These are phyloP conservation scores for Colletes gigas DNA, from an alignment of 1,140 invertebrate genomes.

Conservation along the genomic window DNA sequence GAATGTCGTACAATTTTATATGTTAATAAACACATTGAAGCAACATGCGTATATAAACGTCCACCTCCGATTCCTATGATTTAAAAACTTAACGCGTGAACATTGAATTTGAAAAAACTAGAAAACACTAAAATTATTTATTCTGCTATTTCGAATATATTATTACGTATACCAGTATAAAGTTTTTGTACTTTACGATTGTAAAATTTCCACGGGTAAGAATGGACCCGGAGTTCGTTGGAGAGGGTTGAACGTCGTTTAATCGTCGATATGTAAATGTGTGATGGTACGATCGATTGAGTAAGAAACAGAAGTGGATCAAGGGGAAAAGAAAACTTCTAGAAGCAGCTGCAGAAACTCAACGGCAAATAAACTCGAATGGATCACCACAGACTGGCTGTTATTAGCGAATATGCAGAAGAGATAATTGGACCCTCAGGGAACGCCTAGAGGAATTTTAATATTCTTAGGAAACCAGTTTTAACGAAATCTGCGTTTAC, in stretches of 20 bases:
- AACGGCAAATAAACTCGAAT: constrained; percentile 22
- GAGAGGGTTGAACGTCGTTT: too few species aligned
- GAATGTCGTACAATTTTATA: too few species aligned
- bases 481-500: constrained; percentile 44
- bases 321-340: neutral
- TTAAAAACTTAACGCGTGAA: too few species aligned
- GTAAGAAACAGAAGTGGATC: neutral
- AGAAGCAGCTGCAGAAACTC: constrained; percentile 27
- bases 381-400: constrained; percentile 23
- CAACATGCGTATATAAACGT: neutral
- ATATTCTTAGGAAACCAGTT: constrained; percentile 19
- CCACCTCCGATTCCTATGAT: too few species aligned
- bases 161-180: too few species aligned
- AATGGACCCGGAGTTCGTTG: too few species aligned
- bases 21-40: too few species aligned
- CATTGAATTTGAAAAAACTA: too few species aligned
- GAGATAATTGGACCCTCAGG: constrained; percentile 66
- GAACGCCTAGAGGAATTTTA: constrained; percentile 32
- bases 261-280: neutral
- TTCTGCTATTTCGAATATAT: too few species aligned
- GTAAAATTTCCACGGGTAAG: too few species aligned
- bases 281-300: neutral
- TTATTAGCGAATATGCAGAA: constrained; percentile 68
- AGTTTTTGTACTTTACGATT: too few species aligned
- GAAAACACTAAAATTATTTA: too few species aligned